Evolutionary conservation across 2,888 invertebrate genomes (phyloP).

Genomic region (Andrena flavipes): DNA sequence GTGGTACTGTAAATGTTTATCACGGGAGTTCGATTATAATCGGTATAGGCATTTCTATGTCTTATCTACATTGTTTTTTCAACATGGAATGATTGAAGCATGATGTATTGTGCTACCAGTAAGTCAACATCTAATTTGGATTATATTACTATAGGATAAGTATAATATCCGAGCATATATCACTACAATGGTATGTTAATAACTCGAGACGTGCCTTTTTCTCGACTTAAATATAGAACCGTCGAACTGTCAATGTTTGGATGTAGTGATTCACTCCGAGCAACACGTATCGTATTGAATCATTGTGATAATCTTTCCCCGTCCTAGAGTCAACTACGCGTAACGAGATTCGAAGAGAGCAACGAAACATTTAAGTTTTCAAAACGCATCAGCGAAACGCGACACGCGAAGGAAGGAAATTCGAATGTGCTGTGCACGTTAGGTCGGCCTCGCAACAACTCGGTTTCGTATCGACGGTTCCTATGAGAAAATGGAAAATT

Average conservation of each 20-base stretch:
- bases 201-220: constrained; percentile 16
- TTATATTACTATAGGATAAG: neutral
- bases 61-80: neutral
- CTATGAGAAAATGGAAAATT: neutral
- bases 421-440: too few species aligned
- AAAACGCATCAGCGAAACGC: neutral
- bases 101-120: too few species aligned
- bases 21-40: neutral
- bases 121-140: too few species aligned
- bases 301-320: neutral
- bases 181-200: constrained; percentile 14
- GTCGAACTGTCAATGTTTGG: constrained; percentile 24
- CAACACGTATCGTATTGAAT: constrained; percentile 7
- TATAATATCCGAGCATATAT: neutral
- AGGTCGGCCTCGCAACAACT: neutral
- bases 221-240: constrained; percentile 49
- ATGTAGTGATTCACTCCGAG: constrained; percentile 8
- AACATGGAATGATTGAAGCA: too few species aligned
- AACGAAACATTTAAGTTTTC: neutral
- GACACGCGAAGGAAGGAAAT: neutral
- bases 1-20: neutral
- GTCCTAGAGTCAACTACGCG: neutral
- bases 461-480: too few species aligned
- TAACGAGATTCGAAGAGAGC: neutral
- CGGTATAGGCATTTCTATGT: neutral